Percentiles rank a stretch among this genome's conserved stretches.
phyloP scores from a whole-genome alignment of 2,113 vertebrate genomes.

The Entomyzon cyanotis region DNA sequence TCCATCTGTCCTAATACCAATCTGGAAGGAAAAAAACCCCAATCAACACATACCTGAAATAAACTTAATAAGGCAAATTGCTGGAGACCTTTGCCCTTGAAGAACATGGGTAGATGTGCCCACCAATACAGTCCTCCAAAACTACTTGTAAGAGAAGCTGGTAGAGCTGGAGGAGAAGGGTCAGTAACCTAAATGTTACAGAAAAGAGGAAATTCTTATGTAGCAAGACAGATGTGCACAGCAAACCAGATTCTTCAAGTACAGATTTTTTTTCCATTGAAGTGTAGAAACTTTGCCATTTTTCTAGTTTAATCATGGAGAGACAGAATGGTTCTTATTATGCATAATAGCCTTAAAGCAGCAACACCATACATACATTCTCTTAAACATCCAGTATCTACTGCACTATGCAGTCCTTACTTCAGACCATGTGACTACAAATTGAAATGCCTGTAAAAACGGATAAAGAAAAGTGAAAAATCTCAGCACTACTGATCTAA shows the following conservation, averaged over 20 bases:
- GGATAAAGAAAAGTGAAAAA: not conserved
- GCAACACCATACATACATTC: not conserved
- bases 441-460: not conserved
- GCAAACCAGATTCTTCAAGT: not conserved
- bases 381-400: not conserved
- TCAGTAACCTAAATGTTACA: not conserved
- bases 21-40: not conserved
- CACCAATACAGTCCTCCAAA: not conserved
- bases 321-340: not conserved
- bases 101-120: fast-evolving
- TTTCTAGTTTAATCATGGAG: not conserved
- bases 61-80: not conserved
- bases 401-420: not conserved
- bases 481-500: not conserved
- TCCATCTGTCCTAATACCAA: not conserved
- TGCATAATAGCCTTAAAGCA: not conserved
- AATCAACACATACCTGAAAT: not conserved
- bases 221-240: not conserved
- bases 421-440: not conserved
- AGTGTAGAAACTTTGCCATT: not conserved
- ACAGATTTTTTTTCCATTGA: not conserved
- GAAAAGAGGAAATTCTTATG: not conserved
- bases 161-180: not conserved
- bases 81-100: not conserved
- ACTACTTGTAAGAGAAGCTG: not conserved